phyloP scores from a whole-genome alignment of 2,113 vertebrate species.

The Romanogobio albipinnatus region DNA sequence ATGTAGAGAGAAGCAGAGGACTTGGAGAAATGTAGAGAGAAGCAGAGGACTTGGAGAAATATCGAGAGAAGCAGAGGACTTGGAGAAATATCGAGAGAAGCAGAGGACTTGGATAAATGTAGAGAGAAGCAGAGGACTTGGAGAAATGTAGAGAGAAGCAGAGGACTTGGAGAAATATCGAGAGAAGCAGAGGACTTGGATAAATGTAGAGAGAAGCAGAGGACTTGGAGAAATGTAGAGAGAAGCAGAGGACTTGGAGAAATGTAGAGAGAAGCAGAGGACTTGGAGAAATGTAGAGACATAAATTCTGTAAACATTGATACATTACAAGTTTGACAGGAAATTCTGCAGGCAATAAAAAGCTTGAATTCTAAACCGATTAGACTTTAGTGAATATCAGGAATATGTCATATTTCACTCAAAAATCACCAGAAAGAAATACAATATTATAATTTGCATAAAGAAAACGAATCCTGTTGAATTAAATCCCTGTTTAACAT shows the following conservation, averaged over 20 bases:
- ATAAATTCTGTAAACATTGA: slow-evolving; percentile 15
- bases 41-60: neutral
- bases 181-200: neutral
- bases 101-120: neutral
- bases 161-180: neutral
- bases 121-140: neutral
- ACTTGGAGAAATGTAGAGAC: neutral
- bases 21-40: neutral
- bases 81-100: neutral
- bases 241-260: neutral
- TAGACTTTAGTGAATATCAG: neutral
- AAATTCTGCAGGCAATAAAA: slow-evolving; percentile 41
- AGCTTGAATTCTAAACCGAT: neutral
- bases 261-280: too few species aligned
- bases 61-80: neutral
- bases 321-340: slow-evolving; percentile 28
- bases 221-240: neutral
- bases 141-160: neutral
- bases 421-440: neutral
- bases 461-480: neutral
- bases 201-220: neutral
- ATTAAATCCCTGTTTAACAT: neutral
- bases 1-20: neutral
- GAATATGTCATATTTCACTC: neutral
- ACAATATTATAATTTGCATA: neutral